Evolutionary conservation across 2,888 invertebrate genomes (phyloP), one percentile per base, ranked within the genome.

Genomic region (Syritta pipiens): DNA sequence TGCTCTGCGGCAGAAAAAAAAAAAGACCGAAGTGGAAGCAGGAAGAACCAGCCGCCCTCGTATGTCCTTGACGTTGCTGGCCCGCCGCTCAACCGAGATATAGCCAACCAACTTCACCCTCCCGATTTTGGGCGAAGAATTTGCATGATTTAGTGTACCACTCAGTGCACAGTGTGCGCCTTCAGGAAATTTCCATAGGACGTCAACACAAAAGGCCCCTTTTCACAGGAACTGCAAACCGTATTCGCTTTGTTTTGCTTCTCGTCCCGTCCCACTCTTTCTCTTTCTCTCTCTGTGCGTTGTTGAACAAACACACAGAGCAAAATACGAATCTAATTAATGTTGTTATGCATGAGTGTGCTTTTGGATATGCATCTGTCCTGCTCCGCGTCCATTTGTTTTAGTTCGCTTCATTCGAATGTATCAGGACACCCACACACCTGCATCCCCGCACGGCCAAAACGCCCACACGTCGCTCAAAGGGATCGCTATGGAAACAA

Each of bases 301-400:
- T 7, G 6, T 4, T 35, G 7, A 30, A 19, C 53, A 62, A 40
- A 32, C 17, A 60, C 32, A 48, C 37, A 48, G 40, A 48, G 49
- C 42, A 46, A 63, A 63, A 74, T 53, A 30, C 32, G 59, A 67
- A 67, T 67, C 74, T 67, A 74, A 74, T 74, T 67, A 74, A 67
- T 53, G 53, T 53, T 74, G 67, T 53, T 53, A 74, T 74, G 67
- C 74, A 74, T 67, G 74, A 67, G 67, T 51, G 74, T 59, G 19
- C 59, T 51, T 60, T 67, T 55, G 44, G 30, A 44, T 59, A 51
- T 74, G 67, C 74, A 74, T 74, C 67, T 75, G 65, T 35, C 48
- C 20, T 26, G 9, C 28, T 12, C 6, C 10, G 35, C n/a, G 35
- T 22, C 0, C 4, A n/a, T 48, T 7, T 30, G 14, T 37, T 42